These are phyloP conservation scores for Eubasilissa regina DNA, from an alignment of 1,140 invertebrate genomes.

Conservation along the genomic window DNA sequence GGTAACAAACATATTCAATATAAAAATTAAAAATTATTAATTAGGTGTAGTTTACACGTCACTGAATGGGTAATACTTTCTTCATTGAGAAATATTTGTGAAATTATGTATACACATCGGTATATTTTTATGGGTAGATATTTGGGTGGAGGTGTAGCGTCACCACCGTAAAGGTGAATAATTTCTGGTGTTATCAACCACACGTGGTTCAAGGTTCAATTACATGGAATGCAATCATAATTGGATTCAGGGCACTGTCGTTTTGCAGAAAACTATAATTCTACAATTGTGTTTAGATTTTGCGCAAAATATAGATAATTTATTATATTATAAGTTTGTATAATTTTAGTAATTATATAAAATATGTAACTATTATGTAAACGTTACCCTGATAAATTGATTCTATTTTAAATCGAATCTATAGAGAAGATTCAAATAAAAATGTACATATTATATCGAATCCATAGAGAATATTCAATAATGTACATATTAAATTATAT, in stretches of 20 bases:
- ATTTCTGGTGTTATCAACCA: no score
- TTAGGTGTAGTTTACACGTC: background rate
- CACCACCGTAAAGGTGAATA: no score
- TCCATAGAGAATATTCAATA: background rate
- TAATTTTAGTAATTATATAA: slow-evolving; percentile 47
- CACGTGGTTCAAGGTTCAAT: no score
- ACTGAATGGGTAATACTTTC: background rate
- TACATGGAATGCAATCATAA: no score
- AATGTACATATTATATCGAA: slow-evolving; percentile 11
- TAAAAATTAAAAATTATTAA: background rate
- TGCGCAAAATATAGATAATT: slow-evolving; percentile 27
- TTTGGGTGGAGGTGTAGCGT: no score
- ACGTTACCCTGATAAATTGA: slow-evolving; percentile 56
- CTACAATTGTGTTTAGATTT: background rate
- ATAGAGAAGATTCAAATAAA: slow-evolving; percentile 19
- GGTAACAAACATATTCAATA: slow-evolving; percentile 16
- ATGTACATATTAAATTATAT: slow-evolving; percentile 35
- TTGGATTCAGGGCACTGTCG: no score
- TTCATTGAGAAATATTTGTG: no score
- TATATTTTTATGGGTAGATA: no score
- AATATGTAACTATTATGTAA: slow-evolving; percentile 55
- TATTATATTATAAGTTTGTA: slow-evolving; percentile 22
- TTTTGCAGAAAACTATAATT: no score
- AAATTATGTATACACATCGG: no score
- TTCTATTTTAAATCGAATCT: slow-evolving; percentile 47